Percentiles rank a stretch among this genome's conserved stretches.
phyloP scores from a whole-genome alignment of 2,888 invertebrate genomes.

The Entomobrya proxima region DNA sequence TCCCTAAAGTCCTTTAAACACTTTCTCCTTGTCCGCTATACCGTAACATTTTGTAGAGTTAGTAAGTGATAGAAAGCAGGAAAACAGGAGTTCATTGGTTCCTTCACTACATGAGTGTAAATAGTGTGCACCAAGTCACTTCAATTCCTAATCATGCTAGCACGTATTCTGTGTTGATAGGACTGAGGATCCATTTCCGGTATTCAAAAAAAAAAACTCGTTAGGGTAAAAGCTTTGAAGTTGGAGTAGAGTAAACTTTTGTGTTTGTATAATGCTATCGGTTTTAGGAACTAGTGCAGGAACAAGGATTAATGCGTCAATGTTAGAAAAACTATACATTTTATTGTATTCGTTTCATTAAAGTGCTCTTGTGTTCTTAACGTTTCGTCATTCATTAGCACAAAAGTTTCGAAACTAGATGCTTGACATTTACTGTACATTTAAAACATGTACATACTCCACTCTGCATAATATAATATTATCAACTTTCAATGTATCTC shows the following conservation, averaged over 20 bases:
- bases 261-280: not conserved
- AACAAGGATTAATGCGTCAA: no score
- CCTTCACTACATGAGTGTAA: not conserved
- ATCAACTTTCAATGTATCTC: not conserved
- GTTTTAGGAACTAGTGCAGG: not conserved
- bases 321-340: not conserved
- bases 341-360: no score
- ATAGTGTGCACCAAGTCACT: not conserved
- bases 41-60: not conserved
- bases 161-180: not conserved
- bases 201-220: constrained; percentile 53
- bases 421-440: no score
- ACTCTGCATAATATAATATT: no score
- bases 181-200: constrained; percentile 26
- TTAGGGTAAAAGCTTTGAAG: constrained; percentile 42
- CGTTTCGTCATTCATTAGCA: no score
- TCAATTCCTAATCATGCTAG: not conserved
- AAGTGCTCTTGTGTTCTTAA: no score
- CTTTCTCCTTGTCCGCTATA: not conserved
- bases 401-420: no score
- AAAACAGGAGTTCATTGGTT: not conserved
- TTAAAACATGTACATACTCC: no score
- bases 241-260: not conserved
- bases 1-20: constrained; percentile 28
- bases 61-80: not conserved